Evolutionary conservation across 2,797 vertebrate species (phyloP), one percentile per base, ranked within the genome.

Genomic region (Mallotus villosus): DNA sequence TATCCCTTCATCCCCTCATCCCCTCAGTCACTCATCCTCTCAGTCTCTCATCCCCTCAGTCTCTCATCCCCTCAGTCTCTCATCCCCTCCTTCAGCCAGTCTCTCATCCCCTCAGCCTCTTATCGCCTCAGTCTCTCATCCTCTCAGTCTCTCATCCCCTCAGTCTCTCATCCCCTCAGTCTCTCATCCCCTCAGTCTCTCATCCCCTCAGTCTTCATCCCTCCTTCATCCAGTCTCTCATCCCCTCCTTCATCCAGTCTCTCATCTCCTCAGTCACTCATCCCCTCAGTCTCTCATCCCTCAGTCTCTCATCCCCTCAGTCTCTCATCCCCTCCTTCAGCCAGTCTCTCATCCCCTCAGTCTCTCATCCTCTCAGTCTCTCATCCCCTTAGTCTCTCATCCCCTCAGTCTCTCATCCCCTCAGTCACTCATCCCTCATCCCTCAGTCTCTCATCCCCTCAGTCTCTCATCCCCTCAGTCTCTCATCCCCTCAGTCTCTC

Each of bases 221-320:
- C 81, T 71, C 67, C 76, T 86, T 91, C 89, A 86, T 92, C 89
- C 89, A 87, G 86, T 93, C 90, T 90, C 41, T 46, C 79, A 68
- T 82, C 64, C 51, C 19, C 19, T 34, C 73, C 76, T 60, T 24
- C 63, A 37, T 17, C 25, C 61, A 69, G 83, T 71, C 72, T n/a
- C 16, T 63, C 73, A 75, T 72, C 59, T n/a, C n/a, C n/a, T 72
- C 70, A 8, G 5, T 34, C 73, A 75, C 63, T 24, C 63, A 37
- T 17, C 25, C 74, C 5, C 21, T 79, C 61, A 69, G 83, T 71
- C 72, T n/a, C 16, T 63, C 73, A 75, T 72, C 59, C 25, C 81
- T n/a, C 27, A 11, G 21, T 60, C 5, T 2, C 57, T 24, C 21
- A 32, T 3, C 34, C 61, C 34, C 17, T 11, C 27, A 4, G 3